phyloP scores from a whole-genome alignment of 2,888 invertebrate genomes.

The Euphydryas editha region DNA sequence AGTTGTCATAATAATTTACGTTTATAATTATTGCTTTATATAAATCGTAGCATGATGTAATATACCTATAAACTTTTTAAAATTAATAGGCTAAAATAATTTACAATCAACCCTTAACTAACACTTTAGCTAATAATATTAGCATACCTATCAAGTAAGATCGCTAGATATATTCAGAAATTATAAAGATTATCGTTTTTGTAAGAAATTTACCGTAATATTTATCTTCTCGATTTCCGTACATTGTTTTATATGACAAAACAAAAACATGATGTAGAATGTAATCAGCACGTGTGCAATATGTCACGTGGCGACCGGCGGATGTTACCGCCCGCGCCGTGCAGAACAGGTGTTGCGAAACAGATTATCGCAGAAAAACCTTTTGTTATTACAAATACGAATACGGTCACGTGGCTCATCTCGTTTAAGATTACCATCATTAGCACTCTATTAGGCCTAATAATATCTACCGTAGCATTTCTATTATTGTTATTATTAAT shows the following conservation, averaged over 20 bases:
- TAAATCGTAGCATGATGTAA: too few species aligned
- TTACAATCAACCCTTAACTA: too few species aligned
- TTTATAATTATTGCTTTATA: too few species aligned
- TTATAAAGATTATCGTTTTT: not conserved
- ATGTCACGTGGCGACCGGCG: slow-evolving; percentile 53
- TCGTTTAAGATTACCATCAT: not conserved
- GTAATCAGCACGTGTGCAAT: slow-evolving; percentile 43
- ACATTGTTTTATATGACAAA: slow-evolving; percentile 25
- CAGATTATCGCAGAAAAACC: slow-evolving; percentile 42
- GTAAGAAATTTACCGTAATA: not conserved
- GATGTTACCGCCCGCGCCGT: slow-evolving; percentile 50
- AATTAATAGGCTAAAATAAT: too few species aligned
- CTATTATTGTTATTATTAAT: not conserved
- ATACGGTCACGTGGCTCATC: slow-evolving; percentile 39
- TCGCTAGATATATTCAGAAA: too few species aligned
- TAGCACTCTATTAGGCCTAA: not conserved
- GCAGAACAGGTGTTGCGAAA: slow-evolving; percentile 51
- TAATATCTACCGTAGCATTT: not conserved
- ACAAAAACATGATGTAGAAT: slow-evolving; percentile 40
- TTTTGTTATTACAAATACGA: slow-evolving; percentile 31
- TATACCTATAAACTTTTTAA: too few species aligned
- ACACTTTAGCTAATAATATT: too few species aligned
- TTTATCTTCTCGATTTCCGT: slow-evolving; percentile 2
- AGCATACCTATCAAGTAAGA: too few species aligned
- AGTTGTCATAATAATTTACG: too few species aligned